phyloP scores from a whole-genome alignment of 1,140 invertebrate species.

The Reticulitermes speratus region DNA sequence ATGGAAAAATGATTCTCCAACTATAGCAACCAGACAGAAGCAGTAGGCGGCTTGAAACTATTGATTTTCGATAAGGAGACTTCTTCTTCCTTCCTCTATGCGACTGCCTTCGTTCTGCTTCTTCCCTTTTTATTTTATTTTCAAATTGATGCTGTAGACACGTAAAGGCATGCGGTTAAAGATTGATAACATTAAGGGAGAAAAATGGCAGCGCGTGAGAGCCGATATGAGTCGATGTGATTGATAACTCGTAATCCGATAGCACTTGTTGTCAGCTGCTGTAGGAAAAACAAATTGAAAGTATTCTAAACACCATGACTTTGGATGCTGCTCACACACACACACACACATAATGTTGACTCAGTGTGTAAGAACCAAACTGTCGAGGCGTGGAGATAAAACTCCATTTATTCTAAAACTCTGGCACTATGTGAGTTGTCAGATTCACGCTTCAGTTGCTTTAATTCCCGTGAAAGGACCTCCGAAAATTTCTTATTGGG shows the following conservation, averaged over 20 bases:
- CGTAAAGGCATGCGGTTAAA: background rate
- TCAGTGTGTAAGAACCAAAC: too few relatives aligned
- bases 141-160: slow-evolving; percentile 7
- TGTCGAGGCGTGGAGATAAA: too few relatives aligned
- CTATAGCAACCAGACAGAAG: background rate
- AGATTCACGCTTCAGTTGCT: too few relatives aligned
- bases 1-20: slow-evolving; percentile 24
- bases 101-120: slow-evolving; percentile 5
- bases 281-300: background rate
- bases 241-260: background rate
- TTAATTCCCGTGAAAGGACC: too few relatives aligned
- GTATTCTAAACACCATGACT: too few relatives aligned
- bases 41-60: slow-evolving; percentile 25
- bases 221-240: background rate
- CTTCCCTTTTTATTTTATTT: slow-evolving; percentile 1
- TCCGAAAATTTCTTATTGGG: too few relatives aligned
- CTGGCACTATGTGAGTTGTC: too few relatives aligned
- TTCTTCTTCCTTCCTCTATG: slow-evolving; percentile 62
- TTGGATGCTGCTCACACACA: too few relatives aligned
- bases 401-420: too few relatives aligned
- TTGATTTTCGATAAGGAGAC: slow-evolving; percentile 49
- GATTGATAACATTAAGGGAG: background rate
- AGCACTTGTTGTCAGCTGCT: background rate
- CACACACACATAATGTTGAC: too few relatives aligned
- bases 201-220: background rate